Evolutionary conservation across 2,888 invertebrate genomes (phyloP), one percentile per base, ranked within the genome.

Genomic region (Eremobia ochroleuca): DNA sequence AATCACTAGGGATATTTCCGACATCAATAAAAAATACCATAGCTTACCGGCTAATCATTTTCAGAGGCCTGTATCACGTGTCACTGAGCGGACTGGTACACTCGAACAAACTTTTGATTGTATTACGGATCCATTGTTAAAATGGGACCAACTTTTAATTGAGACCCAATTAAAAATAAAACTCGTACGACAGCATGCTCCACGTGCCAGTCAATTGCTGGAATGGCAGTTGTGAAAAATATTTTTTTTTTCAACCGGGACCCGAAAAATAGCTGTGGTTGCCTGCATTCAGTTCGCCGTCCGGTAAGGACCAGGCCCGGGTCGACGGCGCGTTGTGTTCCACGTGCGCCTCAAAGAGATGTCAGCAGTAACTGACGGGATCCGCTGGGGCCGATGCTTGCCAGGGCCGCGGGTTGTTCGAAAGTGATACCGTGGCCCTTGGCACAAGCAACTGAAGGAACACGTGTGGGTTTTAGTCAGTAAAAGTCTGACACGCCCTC

Each of bases 111-210:
- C 46, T 84, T 84, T 85, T 78, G 74, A 84, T 85, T 78, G 73
- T 85, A 37, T 77, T 69, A 72, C 62, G 62, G 28, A 34, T 40
- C 66, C 77, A 77, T 82, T 83, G 77, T 85, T 74, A 72, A 77
- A 74, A 82, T 77, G 73, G 46, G 64, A 61, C 70, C 25, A 85
- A 84, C 83, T 84, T 84, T 82, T 85, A 73, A 85, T 85, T 75
- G 86, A 73, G 77, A 74, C 64, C 77, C 85, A 85, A 85, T 85
- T 85, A 81, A 83, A 80, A 85, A 82, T 71, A 79, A 79, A 86
- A 86, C 68, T 77, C 81, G 55, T 64, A 71, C 66, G 81, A 72
- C 72, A 72, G 62, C 13, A 37, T 6, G n/a, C 15, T 66, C 46
- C 72, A 81, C 66, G 55, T 67, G 59, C 61, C 59, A 61, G 65